Percentiles rank a stretch among this genome's conserved stretches.
These are phyloP conservation scores for Cavia porcellus DNA, from an alignment of 2,113 vertebrate species.

Conservation along the genomic window DNA sequence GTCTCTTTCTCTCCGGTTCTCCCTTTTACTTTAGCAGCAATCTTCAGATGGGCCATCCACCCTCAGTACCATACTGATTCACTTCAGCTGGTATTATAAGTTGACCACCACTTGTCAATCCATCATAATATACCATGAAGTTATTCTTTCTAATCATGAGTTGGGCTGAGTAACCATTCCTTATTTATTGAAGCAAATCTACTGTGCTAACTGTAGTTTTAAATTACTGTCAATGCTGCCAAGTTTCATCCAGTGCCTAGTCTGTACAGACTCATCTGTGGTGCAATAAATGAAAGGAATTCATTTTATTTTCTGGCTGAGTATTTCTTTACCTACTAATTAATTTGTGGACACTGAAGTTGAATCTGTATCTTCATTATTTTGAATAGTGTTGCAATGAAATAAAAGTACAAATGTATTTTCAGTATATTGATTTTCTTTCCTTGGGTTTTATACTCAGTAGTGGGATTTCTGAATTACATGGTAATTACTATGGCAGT, in stretches of 20 bases:
- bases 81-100: no score
- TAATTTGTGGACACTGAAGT: not conserved
- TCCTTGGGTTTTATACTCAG: not conserved
- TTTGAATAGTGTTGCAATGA: not conserved
- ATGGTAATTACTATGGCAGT: not conserved
- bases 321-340: not conserved
- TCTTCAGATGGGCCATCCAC: no score
- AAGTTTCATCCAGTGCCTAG: not conserved
- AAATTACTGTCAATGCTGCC: not conserved
- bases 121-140: not conserved
- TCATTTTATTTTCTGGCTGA: not conserved
- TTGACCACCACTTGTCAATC: no score
- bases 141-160: not conserved
- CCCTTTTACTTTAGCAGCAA: no score
- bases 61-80: no score
- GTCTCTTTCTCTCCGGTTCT: no score
- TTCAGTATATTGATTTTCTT: not conserved
- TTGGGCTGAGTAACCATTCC: not conserved
- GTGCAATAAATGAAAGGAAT: not conserved
- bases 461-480: not conserved
- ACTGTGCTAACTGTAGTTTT: not conserved
- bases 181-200: not conserved
- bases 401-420: not conserved
- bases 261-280: not conserved
- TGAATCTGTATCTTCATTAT: not conserved